Conservation (phyloP, 2,113 vertebrate species). For the Geococcyx californianus region DNA sequence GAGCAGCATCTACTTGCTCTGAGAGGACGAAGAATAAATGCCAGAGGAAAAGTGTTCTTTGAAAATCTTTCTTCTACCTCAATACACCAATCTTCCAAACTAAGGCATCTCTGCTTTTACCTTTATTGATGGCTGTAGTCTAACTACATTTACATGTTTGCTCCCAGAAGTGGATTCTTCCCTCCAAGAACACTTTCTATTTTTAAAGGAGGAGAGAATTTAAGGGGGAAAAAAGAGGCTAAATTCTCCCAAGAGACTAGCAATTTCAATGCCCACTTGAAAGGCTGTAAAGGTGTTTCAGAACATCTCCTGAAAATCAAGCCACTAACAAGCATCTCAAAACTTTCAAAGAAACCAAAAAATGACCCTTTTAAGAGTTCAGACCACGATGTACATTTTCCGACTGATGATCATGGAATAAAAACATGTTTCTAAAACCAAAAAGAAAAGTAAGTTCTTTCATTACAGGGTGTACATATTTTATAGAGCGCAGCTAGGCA, state of each 20-base stretch:
- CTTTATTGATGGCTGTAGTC: neutral
- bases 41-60: neutral
- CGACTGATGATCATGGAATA: constrained; percentile 21
- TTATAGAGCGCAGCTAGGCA: constrained; percentile 37
- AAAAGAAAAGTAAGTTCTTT: constrained; percentile 54
- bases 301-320: constrained; percentile 22
- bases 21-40: neutral
- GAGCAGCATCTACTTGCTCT: neutral
- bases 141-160: neutral
- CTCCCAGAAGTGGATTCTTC: neutral
- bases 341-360: constrained; percentile 57
- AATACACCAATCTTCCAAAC: neutral
- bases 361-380: constrained; percentile 54
- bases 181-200: constrained; percentile 7
- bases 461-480: constrained; percentile 26
- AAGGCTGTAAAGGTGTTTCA: constrained; percentile 57
- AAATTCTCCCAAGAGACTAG: neutral
- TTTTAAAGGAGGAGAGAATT: neutral
- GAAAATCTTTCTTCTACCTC: neutral
- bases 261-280: constrained; percentile 49
- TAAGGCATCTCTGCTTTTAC: neutral
- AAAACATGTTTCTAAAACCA: constrained; percentile 54
- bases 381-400: constrained; percentile 48
- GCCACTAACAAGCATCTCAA: constrained; percentile 22
- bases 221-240: neutral